Evolutionary conservation across 2,113 vertebrate genomes (phyloP).

Genomic region (Patagioenas fasciata): DNA sequence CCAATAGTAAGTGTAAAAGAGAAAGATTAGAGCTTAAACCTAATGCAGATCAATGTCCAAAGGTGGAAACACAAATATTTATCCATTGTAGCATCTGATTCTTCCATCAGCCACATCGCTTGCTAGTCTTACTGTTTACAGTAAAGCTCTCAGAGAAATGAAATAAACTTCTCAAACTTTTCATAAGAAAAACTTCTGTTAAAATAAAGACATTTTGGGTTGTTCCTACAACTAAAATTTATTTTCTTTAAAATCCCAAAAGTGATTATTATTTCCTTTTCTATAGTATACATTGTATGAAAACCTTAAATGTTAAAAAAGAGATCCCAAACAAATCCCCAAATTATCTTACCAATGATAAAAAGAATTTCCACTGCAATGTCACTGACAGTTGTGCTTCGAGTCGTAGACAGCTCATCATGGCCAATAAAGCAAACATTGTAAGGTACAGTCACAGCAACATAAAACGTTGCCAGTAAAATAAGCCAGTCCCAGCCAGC

Average conservation of each 20-base stretch:
- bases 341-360: conserved; percentile 86
- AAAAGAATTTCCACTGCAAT: conserved; percentile 98
- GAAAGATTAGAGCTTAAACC: neutral
- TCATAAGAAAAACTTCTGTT: neutral
- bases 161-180: neutral
- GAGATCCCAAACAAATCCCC: neutral
- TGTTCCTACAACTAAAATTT: neutral
- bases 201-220: neutral
- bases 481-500: conserved; percentile 99
- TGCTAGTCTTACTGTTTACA: neutral
- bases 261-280: neutral
- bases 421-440: conserved; percentile 97
- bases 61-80: neutral
- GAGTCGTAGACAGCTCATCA: conserved; percentile 88
- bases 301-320: neutral
- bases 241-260: neutral
- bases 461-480: conserved; percentile 95
- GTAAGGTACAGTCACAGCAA: conserved; percentile 97
- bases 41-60: neutral
- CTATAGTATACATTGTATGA: neutral
- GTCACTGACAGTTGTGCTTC: conserved; percentile 96
- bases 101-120: neutral
- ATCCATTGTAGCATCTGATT: neutral
- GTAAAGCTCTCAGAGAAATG: neutral
- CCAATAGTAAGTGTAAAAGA: neutral